phyloP scores from a whole-genome alignment of 2,888 invertebrate genomes.

The Onchidella celtica region DNA sequence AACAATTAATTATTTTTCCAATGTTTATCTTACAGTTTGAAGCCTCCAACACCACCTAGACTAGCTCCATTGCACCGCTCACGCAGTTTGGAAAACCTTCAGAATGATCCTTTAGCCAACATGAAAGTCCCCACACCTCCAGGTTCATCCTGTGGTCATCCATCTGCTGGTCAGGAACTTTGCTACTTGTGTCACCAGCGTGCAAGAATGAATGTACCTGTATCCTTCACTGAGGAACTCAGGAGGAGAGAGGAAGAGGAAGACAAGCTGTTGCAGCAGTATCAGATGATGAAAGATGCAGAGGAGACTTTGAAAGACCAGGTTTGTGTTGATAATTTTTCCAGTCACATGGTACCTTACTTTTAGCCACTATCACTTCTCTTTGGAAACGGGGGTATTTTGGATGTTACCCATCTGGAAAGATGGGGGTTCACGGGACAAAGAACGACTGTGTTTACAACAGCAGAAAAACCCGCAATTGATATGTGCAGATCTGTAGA shows the following conservation, averaged over 20 bases:
- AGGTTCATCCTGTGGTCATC: conserved; percentile 74
- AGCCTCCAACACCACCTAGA: conserved; percentile 55
- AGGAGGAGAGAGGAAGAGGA: conserved; percentile 76
- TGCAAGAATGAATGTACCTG: conserved; percentile 78
- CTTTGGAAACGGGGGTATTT: too few relatives aligned
- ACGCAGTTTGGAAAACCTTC: conserved; percentile 63
- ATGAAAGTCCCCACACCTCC: conserved; percentile 50
- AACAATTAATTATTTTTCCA: not conserved
- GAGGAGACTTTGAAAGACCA: conserved; percentile 76
- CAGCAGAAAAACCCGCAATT: too few relatives aligned
- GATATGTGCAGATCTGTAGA: too few relatives aligned
- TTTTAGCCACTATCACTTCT: too few relatives aligned
- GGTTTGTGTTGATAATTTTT: conserved; percentile 56
- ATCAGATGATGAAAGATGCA: conserved; percentile 78
- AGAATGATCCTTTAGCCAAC: conserved; percentile 39
- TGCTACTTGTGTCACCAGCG: conserved; percentile 80
- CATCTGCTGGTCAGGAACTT: conserved; percentile 79
- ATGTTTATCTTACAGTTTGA: conserved; percentile 20
- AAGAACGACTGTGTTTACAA: too few relatives aligned
- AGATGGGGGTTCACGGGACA: too few relatives aligned
- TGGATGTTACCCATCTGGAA: too few relatives aligned
- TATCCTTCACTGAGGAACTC: conserved; percentile 77
- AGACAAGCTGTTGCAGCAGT: conserved; percentile 77
- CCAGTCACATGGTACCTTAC: too few relatives aligned
- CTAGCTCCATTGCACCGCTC: conserved; percentile 66